Base-by-base conservation (phyloP, 2,888 invertebrate species). In the Macropis europaea region DNA sequence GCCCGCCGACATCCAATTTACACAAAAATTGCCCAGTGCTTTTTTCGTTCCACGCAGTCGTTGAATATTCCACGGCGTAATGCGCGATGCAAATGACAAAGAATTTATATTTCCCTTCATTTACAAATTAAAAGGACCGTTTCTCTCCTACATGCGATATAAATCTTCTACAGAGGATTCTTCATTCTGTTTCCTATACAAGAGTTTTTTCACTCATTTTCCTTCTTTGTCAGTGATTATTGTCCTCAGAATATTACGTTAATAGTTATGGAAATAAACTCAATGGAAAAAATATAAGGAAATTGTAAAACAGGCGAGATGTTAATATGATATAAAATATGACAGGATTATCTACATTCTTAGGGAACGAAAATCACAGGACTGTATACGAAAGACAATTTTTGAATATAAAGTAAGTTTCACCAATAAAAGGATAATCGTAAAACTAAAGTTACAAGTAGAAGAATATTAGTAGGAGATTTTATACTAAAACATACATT, bases 91-190 rank as follows among this genome's bases (percentile, higher is more conserved):
- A 84, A 85, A 86, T 85, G 77, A 73, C 67, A 69, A 76, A 73
- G 71, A 69, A 86, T 85, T 85, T 81, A 70, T 84, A 84, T 85
- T 79, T 84, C 59, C 73, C 82, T 79, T 83, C 78, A 82, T 85
- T 85, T 82, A 63, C 82, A 81, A 84, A 84, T 86, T 81, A 84
- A 85, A 81, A 62, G 79, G 54, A 61, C 50, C 54, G 42, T 40
- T 56, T 57, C 34, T 32, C 57, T 34, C 34, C 5, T 28, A 7
- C 34, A 3, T 7, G 4, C 47, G 6, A 30, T 57, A 30, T 30
- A 30, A 40, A 63, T 64, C 26, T 28, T 7, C 32, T 6, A 3
- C 11, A 15, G 3, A 43, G 26, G 9, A 15, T 26, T 13, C 13
- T 2, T n/a, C 4, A 24, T 2, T 45, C 24, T 24, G n/a, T 38